These are phyloP conservation scores for Elysia crispata DNA, from an alignment of 2,888 invertebrate genomes.

Conservation along the genomic window DNA sequence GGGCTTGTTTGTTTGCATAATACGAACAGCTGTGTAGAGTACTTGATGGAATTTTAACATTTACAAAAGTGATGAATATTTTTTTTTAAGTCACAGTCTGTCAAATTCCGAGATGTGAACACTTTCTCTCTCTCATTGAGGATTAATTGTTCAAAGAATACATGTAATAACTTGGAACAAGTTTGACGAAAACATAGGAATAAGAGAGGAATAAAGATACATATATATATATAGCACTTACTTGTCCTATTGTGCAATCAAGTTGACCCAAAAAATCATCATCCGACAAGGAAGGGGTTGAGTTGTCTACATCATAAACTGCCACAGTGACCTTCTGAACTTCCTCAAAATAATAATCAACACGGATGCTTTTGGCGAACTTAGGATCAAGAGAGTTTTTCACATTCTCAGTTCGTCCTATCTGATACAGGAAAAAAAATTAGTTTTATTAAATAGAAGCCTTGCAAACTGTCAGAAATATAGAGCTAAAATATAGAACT, in stretches of 20 bases:
- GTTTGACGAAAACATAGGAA: too few relatives aligned
- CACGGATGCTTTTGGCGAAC: constrained; percentile 77
- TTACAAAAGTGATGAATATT: background rate
- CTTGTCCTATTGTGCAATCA: constrained; percentile 75
- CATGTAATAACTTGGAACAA: too few relatives aligned
- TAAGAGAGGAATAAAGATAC: too few relatives aligned
- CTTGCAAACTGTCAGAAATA: too few relatives aligned
- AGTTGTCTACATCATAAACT: constrained; percentile 76
- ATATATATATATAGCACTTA: constrained; percentile 44
- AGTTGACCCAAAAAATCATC: constrained; percentile 74
- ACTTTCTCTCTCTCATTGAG: too few relatives aligned
- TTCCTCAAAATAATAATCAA: constrained; percentile 81
- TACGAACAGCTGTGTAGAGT: background rate
- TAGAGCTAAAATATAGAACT: too few relatives aligned
- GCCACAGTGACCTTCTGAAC: constrained; percentile 81
- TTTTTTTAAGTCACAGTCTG: too few relatives aligned
- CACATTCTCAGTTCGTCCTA: constrained; percentile 76
- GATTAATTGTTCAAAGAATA: too few relatives aligned
- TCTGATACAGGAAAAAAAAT: constrained; percentile 57
- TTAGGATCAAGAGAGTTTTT: constrained; percentile 75
- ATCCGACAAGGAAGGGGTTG: constrained; percentile 64
- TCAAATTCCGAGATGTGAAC: too few relatives aligned
- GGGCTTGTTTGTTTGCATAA: too few relatives aligned
- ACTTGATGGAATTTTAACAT: too few relatives aligned
- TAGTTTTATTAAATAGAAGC: background rate